A percentile compares a stretch with the other conserved stretches of the same genome.
Conservation (phyloP, 2,113 vertebrate species). For the Trogon surrucura region DNA sequence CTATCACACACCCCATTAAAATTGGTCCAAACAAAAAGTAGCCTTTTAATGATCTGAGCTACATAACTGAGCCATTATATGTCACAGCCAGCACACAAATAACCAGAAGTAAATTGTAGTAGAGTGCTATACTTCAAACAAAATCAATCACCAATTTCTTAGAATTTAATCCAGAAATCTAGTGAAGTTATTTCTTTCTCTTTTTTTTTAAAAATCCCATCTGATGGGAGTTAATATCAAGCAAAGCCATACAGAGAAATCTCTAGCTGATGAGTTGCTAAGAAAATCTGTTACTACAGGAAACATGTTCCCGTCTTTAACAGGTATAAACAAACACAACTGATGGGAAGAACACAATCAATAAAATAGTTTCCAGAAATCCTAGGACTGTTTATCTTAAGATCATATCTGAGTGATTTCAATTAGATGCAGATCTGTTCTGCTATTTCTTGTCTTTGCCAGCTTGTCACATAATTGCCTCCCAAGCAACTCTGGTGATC, state of each 20-base stretch:
- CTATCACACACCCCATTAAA: not conserved
- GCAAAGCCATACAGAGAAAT: not conserved
- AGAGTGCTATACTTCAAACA: not conserved
- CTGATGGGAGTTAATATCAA: constrained; percentile 36
- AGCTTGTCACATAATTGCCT: constrained; percentile 59
- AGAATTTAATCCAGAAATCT: constrained; percentile 30
- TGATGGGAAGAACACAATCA: constrained; percentile 72
- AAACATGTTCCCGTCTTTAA: constrained; percentile 67
- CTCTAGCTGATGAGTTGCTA: constrained; percentile 24
- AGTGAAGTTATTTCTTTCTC: not conserved
- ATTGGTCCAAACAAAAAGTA: not conserved
- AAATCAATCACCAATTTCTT: constrained; percentile 9
- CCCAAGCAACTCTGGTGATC: constrained; percentile 32
- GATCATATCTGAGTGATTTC: constrained; percentile 64
- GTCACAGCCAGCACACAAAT: not conserved
- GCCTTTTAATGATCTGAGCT: constrained; percentile 3
- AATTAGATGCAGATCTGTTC: constrained; percentile 72
- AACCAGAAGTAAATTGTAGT: not conserved
- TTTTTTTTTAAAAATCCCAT: not conserved
- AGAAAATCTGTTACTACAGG: constrained; percentile 55
- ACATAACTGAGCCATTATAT: not conserved
- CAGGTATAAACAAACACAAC: constrained; percentile 75
- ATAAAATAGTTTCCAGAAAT: constrained; percentile 66
- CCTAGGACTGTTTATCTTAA: constrained; percentile 70
- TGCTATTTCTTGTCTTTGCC: constrained; percentile 65